Conservation (phyloP, 1,140 invertebrate genomes). For the Eulimnadia texana region DNA sequence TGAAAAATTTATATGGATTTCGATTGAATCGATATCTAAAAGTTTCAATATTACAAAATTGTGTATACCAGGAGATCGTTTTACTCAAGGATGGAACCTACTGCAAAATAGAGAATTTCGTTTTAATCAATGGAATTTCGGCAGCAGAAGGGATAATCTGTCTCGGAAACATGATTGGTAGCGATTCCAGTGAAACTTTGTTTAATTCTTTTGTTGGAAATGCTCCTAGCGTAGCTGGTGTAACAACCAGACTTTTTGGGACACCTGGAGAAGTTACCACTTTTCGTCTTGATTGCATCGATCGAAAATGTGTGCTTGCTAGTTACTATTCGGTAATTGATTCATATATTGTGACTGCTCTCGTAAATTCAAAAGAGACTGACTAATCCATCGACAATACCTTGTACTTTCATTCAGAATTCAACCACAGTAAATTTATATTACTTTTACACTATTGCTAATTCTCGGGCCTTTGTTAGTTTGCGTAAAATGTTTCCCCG, state of each 20-base stretch:
- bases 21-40: too few relatives aligned
- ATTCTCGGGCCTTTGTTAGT: too few relatives aligned
- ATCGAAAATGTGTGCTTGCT: neutral
- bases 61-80: too few relatives aligned
- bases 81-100: neutral
- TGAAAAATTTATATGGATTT: too few relatives aligned
- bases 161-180: neutral
- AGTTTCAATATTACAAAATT: too few relatives aligned
- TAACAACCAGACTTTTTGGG: neutral
- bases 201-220: neutral
- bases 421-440: too few relatives aligned
- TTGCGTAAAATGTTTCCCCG: too few relatives aligned
- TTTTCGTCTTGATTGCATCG: neutral
- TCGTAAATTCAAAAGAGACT: neutral
- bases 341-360: slow-evolving; percentile 6
- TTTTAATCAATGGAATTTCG: neutral
- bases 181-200: neutral
- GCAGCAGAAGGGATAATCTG: neutral
- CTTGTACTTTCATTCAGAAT: too few relatives aligned
- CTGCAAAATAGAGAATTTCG: neutral
- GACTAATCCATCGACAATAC: too few relatives aligned
- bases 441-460: too few relatives aligned
- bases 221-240: neutral
- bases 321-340: neutral
- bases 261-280: neutral